Conservation (phyloP, 2,888 invertebrate genomes). For the Cryptocheilus praepositus region DNA sequence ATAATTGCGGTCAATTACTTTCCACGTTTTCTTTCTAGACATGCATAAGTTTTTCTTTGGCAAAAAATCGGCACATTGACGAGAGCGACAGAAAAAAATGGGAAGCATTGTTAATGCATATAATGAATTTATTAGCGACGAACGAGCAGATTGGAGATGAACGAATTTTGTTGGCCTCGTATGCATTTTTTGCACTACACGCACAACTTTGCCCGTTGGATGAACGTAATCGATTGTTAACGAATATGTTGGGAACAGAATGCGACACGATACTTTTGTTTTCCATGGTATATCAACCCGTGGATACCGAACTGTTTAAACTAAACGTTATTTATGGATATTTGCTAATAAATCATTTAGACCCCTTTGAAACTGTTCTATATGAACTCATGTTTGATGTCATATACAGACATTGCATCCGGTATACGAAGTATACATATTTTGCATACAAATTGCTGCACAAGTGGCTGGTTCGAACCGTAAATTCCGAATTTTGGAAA, state of each 20-base stretch:
- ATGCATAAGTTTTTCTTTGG: no score
- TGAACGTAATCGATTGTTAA: slow-evolving; percentile 37
- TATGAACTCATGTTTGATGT: slow-evolving; percentile 68
- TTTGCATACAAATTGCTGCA: slow-evolving; percentile 77
- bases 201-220: slow-evolving; percentile 23
- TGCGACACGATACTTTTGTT: neutral
- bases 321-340: slow-evolving; percentile 61
- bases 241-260: slow-evolving; percentile 43
- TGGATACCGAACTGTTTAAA: slow-evolving; percentile 51
- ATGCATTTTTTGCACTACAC: slow-evolving; percentile 58
- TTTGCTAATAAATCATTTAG: slow-evolving; percentile 53
- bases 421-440: slow-evolving; percentile 77
- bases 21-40: neutral
- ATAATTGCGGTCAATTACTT: neutral
- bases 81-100: slow-evolving; percentile 32
- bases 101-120: slow-evolving; percentile 31
- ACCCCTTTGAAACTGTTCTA: slow-evolving; percentile 50
- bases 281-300: slow-evolving; percentile 27
- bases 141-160: slow-evolving; percentile 56
- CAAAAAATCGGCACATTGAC: slow-evolving; percentile 15
- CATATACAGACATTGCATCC: slow-evolving; percentile 73
- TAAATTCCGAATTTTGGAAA: slow-evolving; percentile 69
- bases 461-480: slow-evolving; percentile 73
- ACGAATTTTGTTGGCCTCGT: slow-evolving; percentile 57
- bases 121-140: slow-evolving; percentile 49